Base-by-base conservation (phyloP, 2,113 vertebrate genomes). In the Anseranas semipalmata region DNA sequence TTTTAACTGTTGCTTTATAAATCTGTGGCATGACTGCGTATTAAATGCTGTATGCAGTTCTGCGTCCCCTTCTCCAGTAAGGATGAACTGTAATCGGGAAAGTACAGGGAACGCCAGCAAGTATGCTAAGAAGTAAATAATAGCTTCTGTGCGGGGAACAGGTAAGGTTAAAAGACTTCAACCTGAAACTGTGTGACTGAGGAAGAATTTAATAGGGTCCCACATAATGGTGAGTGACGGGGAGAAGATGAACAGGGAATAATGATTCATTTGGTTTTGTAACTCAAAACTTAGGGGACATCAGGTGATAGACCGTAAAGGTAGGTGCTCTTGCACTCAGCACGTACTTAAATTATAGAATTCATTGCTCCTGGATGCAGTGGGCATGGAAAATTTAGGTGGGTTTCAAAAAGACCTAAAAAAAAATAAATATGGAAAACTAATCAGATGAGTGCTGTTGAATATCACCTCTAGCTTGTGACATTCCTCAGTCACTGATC, bases 11-110 rank as follows among this genome's bases (percentile, higher is more conserved):
- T 59, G 41, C 35, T 92, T 62, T 94, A 41, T 70, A 73, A 93
- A 68, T 50, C 21, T 0, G 1, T 73, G 90, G 18, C 50, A 24
- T 12, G 43, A 16, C 59, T 58, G 21, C 6, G 3, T 70, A 19
- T 50, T 90, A 53, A 85, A 70, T 73, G 63, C 59, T 41, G 30
- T 3, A 45, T 70, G 94, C 59, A 27, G 50, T 83, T 96, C 67
- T 88, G 79, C 55, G 80, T 94, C 75, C 39, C 50, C 50, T 74
- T 88, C 78, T 91, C 76, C 79, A 63, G 46, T 80, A 88, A 21
- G 71, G 30, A 53, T 3, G 12, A 79, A 20, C 58, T n/a, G 72
- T 48, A 70, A 66, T 41, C 71, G 86, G 88, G 90, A 80, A 90
- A 74, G 76, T 48, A 78, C 74, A 56, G 91, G 60, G 67, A 75